phyloP scores from a whole-genome alignment of 2,888 invertebrate species.

The Lycocerus yunnanus region DNA sequence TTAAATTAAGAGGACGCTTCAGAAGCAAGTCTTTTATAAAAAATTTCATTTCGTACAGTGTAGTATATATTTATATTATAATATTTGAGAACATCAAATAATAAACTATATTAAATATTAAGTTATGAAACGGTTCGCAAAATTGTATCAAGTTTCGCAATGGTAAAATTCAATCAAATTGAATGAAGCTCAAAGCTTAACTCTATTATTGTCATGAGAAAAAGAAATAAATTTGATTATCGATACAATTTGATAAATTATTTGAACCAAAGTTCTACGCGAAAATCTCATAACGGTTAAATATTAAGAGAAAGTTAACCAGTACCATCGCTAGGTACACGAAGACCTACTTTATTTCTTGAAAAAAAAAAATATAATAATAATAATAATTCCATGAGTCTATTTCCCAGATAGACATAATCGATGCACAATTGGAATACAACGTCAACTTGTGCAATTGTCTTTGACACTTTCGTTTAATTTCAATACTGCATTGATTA shows the following conservation, averaged over 20 bases:
- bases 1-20: neutral
- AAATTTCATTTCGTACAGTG: neutral
- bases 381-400: no score
- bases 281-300: no score
- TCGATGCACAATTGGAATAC: no score
- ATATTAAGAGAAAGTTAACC: no score
- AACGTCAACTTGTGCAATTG: no score
- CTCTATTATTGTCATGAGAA: neutral
- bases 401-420: no score
- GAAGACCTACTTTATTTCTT: no score
- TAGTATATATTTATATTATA: no score
- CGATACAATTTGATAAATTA: neutral
- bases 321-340: no score
- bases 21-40: neutral
- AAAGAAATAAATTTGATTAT: neutral
- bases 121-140: conserved; percentile 1
- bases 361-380: no score
- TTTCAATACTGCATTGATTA: no score
- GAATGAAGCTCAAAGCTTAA: neutral
- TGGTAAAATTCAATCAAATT: neutral
- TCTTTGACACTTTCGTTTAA: no score
- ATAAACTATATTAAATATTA: neutral
- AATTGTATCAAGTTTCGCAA: neutral
- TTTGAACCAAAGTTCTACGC: neutral
- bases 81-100: neutral